Evolutionary conservation across 2,113 vertebrate species (phyloP), one percentile per base, ranked within the genome.

Genomic region (Clarias gariepinus): DNA sequence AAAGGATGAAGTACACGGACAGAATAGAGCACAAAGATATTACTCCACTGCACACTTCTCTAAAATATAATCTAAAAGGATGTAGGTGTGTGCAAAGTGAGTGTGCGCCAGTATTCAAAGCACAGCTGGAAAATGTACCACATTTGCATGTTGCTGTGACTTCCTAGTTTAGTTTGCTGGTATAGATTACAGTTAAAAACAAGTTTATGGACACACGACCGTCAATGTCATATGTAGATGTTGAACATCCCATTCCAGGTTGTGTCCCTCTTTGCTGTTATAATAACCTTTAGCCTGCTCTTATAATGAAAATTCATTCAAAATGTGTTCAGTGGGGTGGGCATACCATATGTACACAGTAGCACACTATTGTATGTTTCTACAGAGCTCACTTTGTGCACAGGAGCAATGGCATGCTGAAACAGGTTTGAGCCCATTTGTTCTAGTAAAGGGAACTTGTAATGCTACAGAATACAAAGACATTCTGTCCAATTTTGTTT

Each of bases 101-200:
- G 78, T 41, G 9, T 61, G 16, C 15, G 30, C 21, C 78, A 80
- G 57, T 61, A 80, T 80, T 80, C 57, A 80, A 80, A 80, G 30
- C 57, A 61, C 55, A 81, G 55, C 13, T 57, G 53, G n/a, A 78
- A 10, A 15, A 12, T 61, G 19, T 10, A 36, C 55, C 12, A 60
- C 19, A 81, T 61, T 81, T 81, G 78, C 78, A 61, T 81, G 30
- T 33, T 61, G 30, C 78, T 25, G 11, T 36, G 19, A 18, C 41
- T 52, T 76, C 73, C 52, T 55, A 12, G 21, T 61, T 81, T 36
- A 36, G 55, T 36, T 60, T 13, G 30, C 19, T 53, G 4, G 8
- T 28, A n/a, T 47, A 18, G 52, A 55, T 28, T 76, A 15, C 7
- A 28, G 1, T 13, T 7, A 30, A 25, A 19, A 28, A 53, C 13